These are phyloP conservation scores for Tortrix viridana DNA, from an alignment of 2,888 invertebrate species.

Conservation along the genomic window DNA sequence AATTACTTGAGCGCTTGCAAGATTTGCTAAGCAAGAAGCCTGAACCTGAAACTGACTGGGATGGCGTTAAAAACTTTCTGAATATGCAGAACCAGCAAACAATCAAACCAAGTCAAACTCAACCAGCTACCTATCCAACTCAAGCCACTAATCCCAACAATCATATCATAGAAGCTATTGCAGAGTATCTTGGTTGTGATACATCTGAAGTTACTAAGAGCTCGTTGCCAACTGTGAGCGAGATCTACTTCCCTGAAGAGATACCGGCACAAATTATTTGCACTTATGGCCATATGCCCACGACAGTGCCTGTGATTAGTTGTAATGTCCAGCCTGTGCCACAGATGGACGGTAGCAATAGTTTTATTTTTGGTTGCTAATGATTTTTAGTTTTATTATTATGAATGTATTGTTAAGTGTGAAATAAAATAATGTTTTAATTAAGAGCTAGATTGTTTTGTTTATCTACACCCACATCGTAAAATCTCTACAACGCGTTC, in stretches of 20 bases:
- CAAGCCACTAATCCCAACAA: neutral
- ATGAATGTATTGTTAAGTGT: constrained; percentile 1
- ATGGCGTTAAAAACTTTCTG: neutral
- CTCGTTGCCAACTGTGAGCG: constrained; percentile 45
- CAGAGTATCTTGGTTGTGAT: constrained; percentile 5
- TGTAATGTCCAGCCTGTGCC: constrained; percentile 52
- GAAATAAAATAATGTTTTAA: neutral
- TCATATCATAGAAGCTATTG: constrained; percentile 1
- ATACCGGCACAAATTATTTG: constrained; percentile 58
- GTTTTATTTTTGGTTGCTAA: constrained; percentile 40
- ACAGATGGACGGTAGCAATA: constrained; percentile 40
- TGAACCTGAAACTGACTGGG: neutral
- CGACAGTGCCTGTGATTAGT: constrained; percentile 52
- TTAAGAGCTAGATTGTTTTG: neutral
- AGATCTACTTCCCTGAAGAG: constrained; percentile 52
- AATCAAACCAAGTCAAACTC: neutral
- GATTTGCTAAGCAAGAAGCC: neutral
- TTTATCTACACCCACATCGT: no score
- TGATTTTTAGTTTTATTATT: constrained; percentile 29
- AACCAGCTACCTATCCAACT: neutral
- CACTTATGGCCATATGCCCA: constrained; percentile 51
- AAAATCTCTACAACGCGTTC: no score
- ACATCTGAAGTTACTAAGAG: neutral
- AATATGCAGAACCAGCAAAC: neutral
- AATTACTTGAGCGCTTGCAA: neutral